A percentile compares a stretch with the other conserved stretches of the same genome.
Evolutionary conservation across 2,888 invertebrate genomes (phyloP).

Genomic region (Oligia fasciuncula): DNA sequence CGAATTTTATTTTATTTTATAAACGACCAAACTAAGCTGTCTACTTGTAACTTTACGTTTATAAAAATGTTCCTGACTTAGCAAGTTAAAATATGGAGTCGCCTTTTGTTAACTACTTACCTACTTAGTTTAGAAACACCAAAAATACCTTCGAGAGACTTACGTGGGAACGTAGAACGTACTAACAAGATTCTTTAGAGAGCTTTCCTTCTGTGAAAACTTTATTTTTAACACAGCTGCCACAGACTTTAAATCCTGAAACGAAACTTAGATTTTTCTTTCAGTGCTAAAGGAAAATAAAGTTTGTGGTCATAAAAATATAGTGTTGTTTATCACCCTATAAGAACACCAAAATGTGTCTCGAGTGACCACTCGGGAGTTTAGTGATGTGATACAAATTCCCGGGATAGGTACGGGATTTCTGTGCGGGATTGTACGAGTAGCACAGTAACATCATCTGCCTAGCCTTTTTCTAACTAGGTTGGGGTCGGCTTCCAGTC

Average conservation of each 20-base stretch:
- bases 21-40: not conserved
- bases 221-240: not conserved
- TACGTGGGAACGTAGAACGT: not conserved
- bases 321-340: slow-evolving; percentile 49
- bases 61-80: not conserved
- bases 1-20: no score
- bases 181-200: not conserved
- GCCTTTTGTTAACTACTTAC: not conserved
- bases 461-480: no score
- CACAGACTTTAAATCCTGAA: not conserved
- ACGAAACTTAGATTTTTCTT: slow-evolving; percentile 2
- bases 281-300: slow-evolving; percentile 40
- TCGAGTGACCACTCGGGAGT: slow-evolving; percentile 47
- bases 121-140: not conserved
- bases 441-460: not conserved
- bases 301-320: slow-evolving; percentile 34
- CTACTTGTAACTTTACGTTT: not conserved
- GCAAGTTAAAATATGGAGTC: not conserved
- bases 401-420: slow-evolving; percentile 18
- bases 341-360: slow-evolving; percentile 44
- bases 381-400: slow-evolving; percentile 36
- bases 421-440: not conserved
- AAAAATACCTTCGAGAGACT: no score
- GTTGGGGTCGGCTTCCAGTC: no score
- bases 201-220: not conserved